These are phyloP conservation scores for Eupithecia inturbata DNA, from an alignment of 2,888 invertebrate genomes.

Conservation along the genomic window DNA sequence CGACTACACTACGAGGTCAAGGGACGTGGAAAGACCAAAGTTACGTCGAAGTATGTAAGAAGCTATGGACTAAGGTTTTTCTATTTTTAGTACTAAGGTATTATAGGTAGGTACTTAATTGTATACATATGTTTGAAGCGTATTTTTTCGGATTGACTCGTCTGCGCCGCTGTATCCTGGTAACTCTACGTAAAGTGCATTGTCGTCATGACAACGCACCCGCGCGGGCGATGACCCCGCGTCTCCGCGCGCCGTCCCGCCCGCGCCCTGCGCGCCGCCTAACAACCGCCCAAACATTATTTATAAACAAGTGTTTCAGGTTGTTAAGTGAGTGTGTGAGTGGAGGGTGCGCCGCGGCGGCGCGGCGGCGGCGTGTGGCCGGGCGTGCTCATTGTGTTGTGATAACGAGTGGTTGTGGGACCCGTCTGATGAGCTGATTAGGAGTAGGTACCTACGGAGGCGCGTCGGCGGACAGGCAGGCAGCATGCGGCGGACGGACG, in stretches of 20 bases:
- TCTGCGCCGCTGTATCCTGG: background rate
- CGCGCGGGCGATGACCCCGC: slow-evolving; percentile 60
- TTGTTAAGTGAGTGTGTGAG: slow-evolving; percentile 35
- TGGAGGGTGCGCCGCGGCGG: background rate
- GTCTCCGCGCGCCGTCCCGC: slow-evolving; percentile 49
- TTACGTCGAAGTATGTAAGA: no score
- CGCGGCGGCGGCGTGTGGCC: background rate
- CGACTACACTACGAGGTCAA: no score
- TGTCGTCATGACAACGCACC: slow-evolving; percentile 61
- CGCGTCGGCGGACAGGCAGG: background rate
- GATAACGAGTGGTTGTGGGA: background rate
- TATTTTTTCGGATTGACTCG: background rate
- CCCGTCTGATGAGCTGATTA: background rate
- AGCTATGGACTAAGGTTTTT: no score
- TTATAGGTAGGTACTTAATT: no score
- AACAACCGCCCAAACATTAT: slow-evolving; percentile 53
- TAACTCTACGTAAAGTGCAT: slow-evolving; percentile 42
- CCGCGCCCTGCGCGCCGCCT: slow-evolving; percentile 59
- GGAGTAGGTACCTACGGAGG: background rate
- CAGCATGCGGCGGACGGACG: background rate
- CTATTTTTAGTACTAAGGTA: no score
- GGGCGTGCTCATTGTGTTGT: background rate
- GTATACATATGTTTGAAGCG: no score
- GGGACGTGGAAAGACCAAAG: no score
- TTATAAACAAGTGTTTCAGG: slow-evolving; percentile 57